These are phyloP conservation scores for Lamprotornis superbus DNA, from an alignment of 2,113 vertebrate species.

Conservation along the genomic window DNA sequence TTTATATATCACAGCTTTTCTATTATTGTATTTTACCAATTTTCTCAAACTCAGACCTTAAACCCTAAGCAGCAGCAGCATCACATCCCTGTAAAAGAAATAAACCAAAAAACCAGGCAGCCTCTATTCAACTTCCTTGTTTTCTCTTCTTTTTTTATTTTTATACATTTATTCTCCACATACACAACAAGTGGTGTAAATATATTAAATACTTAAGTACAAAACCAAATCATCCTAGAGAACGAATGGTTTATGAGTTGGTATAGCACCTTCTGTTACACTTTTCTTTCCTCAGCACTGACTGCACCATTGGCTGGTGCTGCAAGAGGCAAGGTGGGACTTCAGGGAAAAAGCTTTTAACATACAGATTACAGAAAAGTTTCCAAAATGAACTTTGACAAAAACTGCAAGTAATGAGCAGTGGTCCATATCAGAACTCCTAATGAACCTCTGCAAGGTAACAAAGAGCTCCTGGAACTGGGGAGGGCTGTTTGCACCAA, in stretches of 20 bases:
- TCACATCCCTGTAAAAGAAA: neutral
- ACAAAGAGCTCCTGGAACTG: neutral
- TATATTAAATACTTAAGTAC: neutral
- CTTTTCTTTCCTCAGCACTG: neutral
- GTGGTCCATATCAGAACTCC: accelerated
- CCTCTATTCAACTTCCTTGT: neutral
- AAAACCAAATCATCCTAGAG: neutral
- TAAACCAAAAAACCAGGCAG: neutral
- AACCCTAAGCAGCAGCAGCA: neutral
- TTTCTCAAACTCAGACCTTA: neutral
- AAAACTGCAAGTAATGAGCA: neutral
- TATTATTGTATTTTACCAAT: neutral
- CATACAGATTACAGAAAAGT: neutral
- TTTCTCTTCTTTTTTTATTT: neutral
- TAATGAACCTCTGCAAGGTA: neutral
- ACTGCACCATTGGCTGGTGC: neutral
- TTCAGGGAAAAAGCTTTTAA: neutral
- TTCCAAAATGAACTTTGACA: neutral
- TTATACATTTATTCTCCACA: neutral
- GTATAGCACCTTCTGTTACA: neutral
- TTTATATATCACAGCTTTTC: neutral
- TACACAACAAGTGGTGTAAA: neutral
- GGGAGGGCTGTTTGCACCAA: neutral
- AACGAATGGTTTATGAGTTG: neutral
- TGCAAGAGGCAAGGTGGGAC: neutral